These are phyloP conservation scores for Clivina fossor DNA, from an alignment of 2,888 invertebrate genomes.

Conservation along the genomic window DNA sequence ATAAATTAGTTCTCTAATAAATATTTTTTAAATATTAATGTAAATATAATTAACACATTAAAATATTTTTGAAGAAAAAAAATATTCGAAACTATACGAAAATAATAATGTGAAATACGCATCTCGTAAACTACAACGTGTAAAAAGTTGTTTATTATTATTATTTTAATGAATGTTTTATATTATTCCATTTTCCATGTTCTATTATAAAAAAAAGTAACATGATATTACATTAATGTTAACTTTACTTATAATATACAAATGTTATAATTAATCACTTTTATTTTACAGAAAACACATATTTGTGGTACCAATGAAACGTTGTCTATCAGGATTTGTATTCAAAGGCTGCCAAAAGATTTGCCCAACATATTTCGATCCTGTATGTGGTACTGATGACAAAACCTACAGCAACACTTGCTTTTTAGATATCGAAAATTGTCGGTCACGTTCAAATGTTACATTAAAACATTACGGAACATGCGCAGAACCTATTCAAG, in stretches of 20 bases:
- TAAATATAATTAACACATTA: too few relatives aligned
- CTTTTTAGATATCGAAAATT: conserved; percentile 89
- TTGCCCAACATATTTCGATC: conserved; percentile 84
- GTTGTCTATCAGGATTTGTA: conserved; percentile 81
- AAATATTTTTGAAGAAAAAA: too few relatives aligned
- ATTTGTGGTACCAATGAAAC: conserved; percentile 85
- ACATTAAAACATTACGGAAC: conserved; percentile 79
- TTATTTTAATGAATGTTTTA: too few relatives aligned
- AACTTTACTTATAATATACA: neutral
- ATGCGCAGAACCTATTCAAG: conserved; percentile 81
- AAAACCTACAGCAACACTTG: conserved; percentile 94
- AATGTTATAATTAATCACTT: neutral
- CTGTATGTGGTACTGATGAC: conserved; percentile 89
- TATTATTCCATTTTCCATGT: too few relatives aligned
- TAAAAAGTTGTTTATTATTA: too few relatives aligned
- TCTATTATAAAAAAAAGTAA: too few relatives aligned
- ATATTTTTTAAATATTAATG: too few relatives aligned
- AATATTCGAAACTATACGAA: too few relatives aligned
- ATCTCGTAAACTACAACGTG: too few relatives aligned
- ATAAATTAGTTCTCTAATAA: too few relatives aligned
- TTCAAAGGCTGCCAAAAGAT: conserved; percentile 86
- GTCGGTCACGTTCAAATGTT: conserved; percentile 78
- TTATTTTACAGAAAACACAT: conserved; percentile 72
- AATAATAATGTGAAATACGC: too few relatives aligned
- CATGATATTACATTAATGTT: too few relatives aligned